Conservation (phyloP, 2,113 vertebrate species). For the Nematolebias whitei region DNA sequence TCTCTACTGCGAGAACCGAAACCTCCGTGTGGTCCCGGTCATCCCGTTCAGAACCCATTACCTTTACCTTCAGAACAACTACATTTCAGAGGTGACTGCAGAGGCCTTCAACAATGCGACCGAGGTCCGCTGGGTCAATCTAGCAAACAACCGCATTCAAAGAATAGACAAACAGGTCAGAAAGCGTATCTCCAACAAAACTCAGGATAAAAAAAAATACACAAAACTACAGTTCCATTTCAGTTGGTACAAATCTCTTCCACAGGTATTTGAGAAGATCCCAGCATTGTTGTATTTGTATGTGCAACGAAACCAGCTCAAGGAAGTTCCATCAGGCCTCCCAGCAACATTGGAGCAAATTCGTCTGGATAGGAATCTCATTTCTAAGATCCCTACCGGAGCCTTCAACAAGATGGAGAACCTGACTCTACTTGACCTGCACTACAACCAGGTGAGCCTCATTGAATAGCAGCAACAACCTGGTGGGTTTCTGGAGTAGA, state of each 20-base stretch:
- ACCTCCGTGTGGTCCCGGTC: conserved; percentile 88
- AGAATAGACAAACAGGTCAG: conserved; percentile 84
- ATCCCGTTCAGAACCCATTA: conserved; percentile 91
- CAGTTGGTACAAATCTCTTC: background rate
- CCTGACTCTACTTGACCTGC: conserved; percentile 91
- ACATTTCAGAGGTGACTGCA: conserved; percentile 88
- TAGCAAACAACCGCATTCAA: conserved; percentile 94
- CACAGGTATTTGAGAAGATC: conserved; percentile 86
- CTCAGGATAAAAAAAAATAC: background rate
- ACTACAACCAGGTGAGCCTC: conserved; percentile 86
- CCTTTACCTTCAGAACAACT: conserved; percentile 97
- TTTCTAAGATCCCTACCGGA: conserved; percentile 88
- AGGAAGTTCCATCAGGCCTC: conserved; percentile 89
- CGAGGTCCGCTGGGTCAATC: conserved; percentile 89
- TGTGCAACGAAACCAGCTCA: conserved; percentile 88
- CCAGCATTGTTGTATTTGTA: conserved; percentile 90
- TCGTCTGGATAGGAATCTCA: conserved; percentile 89
- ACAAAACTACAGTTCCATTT: too few species aligned
- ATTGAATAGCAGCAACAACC: background rate
- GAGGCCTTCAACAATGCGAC: conserved; percentile 90
- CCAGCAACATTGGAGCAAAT: conserved; percentile 91
- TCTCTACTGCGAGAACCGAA: conserved; percentile 96
- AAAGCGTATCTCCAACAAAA: background rate
- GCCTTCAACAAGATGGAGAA: conserved; percentile 89
- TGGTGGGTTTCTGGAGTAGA: background rate